Evolutionary conservation across 2,797 vertebrate species (phyloP), one percentile per base, ranked within the genome.

Genomic region (Syngnathus acus): DNA sequence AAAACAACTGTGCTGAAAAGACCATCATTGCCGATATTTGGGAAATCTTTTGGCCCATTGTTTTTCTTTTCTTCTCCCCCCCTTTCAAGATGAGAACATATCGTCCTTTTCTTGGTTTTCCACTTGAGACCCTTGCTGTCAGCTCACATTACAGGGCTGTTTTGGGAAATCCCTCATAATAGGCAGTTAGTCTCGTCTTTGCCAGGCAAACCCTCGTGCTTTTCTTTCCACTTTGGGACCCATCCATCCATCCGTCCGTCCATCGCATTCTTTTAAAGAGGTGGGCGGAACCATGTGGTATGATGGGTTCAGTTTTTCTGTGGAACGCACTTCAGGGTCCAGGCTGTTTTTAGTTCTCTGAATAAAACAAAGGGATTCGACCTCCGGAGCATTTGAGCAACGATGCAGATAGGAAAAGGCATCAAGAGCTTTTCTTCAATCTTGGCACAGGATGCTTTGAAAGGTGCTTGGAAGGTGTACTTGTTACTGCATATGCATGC

Each of bases 21-120:
- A 88, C 90, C 85, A 83, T 91, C 74, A 87, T 90, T 88, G 89
- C 83, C 80, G 73, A 87, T 90, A 89, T 88, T 91, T 82, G 23
- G 89, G 88, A 90, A 91, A 85, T 83, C 84, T 82, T 81, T 84
- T 84, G 83, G 80, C 81, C 76, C 78, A 53, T 79, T 68, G 64
- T 64, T 32, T 32, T 32, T 32, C 32, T 4, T 4, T 32, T 32
- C 32, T 32, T 32, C 26, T 32, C 32, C 32, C 43, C 43, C 64
- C 68, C 69, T 78, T 75, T 79, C 64, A 82, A 71, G 77, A 81
- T 86, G 84, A 85, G 86, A 86, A 79, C 67, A 66, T 77, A 82
- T 75, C 64, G 68, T 73, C 38, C 37, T 68, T 82, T 76, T 69
- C 72, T 72, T 64, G 58, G 75, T 82, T 87, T 88, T 84, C 85